A percentile compares a stretch with the other conserved stretches of the same genome.
These are phyloP conservation scores for Alloscopus bannaensis DNA, from an alignment of 2,888 invertebrate species.

Conservation along the genomic window DNA sequence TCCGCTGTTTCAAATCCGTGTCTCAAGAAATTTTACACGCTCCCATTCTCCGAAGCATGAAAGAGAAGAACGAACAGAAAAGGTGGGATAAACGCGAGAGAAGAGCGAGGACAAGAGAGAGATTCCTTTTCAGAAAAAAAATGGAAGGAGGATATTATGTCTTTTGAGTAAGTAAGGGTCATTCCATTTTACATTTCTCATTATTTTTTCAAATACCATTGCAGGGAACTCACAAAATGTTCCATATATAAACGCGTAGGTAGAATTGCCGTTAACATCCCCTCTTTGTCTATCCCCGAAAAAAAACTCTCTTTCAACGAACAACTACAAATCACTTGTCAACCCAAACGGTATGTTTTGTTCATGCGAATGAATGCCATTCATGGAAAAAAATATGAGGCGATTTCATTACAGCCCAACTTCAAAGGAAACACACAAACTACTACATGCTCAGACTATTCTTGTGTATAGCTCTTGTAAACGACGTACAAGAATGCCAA, in stretches of 20 bases:
- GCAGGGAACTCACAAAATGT: no score
- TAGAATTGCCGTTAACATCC: no score
- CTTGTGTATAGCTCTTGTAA: background rate
- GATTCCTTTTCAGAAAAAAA: conserved; percentile 25
- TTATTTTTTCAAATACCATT: no score
- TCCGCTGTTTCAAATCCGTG: no score
- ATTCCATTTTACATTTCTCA: no score
- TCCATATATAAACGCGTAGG: no score
- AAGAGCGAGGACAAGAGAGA: conserved; percentile 10
- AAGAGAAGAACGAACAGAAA: conserved; percentile 7
- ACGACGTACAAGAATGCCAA: no score
- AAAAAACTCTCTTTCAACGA: background rate
- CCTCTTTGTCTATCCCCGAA: no score
- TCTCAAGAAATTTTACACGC: conserved; percentile 14
- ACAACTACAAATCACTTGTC: conserved; percentile 34
- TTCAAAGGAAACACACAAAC: no score
- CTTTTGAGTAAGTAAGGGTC: no score
- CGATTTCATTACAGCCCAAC: no score
- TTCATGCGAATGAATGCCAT: background rate
- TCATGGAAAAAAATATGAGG: no score
- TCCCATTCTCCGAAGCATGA: conserved; percentile 3
- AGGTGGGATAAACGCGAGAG: conserved; percentile 1
- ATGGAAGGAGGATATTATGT: conserved; percentile 7
- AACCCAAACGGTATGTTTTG: background rate
- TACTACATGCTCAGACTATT: background rate